Base-by-base conservation (phyloP, 1,140 invertebrate genomes). In the Hyles euphorbiae region DNA sequence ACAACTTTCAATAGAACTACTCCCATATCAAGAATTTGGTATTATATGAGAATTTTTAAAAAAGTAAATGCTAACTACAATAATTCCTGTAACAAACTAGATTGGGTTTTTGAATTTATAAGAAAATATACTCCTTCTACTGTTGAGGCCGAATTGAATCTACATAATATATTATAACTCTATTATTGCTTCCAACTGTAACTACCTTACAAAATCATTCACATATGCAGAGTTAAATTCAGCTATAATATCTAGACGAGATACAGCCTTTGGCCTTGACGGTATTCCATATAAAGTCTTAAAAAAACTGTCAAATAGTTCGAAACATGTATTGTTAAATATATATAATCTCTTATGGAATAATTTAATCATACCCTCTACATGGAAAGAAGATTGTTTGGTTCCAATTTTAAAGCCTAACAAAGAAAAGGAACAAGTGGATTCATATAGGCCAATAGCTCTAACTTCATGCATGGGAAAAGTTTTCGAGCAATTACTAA, bases 401-500 rank as follows among this genome's bases (percentile, higher is more conserved):
- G 44, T 68, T 7, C 67, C 67, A 11, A 50, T 68, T 32, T 22
- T 68, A n/a, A 65, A 68, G 60, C 57, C 63, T 3, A 47, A 44
- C 34, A 65, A 65, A 58, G 47, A 62, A 12, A 54, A 7, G 44
- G 5, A 55, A 45, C 1, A 45, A 44, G n/a, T 9, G 3, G 52
- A 69, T 55, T 69, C 67, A 46, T 69, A 69, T 49, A 36, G 63
- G 34, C 67, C 67, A 3, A 65, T 69, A 43, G 47, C 67, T 36
- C 44, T 69, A 47, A 65, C 56, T 47, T 69, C 67, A 33, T 65
- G 60, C 50, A 46, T 62, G 11, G 60, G 43, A 9, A 69, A 69
- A 60, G 10, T 63, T 22, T 69, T 69, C 53, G 67, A 65, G 51
- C 60, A 65, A 34, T 34, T 69, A 22, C 51, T 69, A 11, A 69